phyloP scores from a whole-genome alignment of 2,113 vertebrate genomes.

The Crotalus helleri region DNA sequence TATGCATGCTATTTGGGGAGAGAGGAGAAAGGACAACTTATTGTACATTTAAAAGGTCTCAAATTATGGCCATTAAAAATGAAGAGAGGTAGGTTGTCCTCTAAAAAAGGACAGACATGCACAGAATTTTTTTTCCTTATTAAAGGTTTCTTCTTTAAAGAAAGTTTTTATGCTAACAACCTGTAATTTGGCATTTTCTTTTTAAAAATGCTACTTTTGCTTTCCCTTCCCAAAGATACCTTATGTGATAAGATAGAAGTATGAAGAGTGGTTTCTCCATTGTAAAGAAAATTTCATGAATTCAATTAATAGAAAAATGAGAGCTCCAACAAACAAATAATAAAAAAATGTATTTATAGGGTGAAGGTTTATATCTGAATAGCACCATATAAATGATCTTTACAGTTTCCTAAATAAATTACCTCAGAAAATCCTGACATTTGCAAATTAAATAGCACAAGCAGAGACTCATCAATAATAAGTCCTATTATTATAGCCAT shows the following conservation, averaged over 20 bases:
- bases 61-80: background rate
- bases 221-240: conserved; percentile 13
- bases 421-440: conserved; percentile 75
- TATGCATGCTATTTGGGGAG: background rate
- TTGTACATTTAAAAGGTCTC: background rate
- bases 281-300: background rate
- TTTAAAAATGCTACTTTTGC: conserved; percentile 13
- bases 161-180: conserved; percentile 8
- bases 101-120: background rate
- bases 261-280: background rate
- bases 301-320: conserved; percentile 46
- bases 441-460: conserved; percentile 72
- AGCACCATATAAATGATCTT: conserved; percentile 72
- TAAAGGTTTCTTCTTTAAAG: background rate
- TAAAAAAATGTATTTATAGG: conserved; percentile 34
- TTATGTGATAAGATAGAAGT: background rate
- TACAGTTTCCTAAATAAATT: conserved; percentile 71
- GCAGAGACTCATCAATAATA: conserved; percentile 71
- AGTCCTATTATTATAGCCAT: conserved; percentile 68
- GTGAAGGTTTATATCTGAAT: conserved; percentile 62
- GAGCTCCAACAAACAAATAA: background rate
- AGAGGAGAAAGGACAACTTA: background rate
- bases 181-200: background rate
- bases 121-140: background rate
- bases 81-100: background rate